phyloP scores from a whole-genome alignment of 2,113 vertebrate species.

The Solea senegalensis region DNA sequence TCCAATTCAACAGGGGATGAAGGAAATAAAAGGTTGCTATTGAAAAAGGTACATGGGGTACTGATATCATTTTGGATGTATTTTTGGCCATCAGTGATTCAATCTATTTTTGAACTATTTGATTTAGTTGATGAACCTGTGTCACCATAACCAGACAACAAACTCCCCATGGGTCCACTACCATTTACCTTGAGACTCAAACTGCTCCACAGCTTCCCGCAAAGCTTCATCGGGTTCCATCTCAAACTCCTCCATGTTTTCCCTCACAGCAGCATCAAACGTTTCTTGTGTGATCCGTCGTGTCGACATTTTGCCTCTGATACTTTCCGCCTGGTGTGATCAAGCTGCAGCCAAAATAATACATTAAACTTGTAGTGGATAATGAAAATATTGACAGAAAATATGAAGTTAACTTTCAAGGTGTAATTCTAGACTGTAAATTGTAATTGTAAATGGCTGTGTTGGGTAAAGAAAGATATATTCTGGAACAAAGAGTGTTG shows the following conservation, averaged over 20 bases:
- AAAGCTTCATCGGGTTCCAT: slow-evolving; percentile 90
- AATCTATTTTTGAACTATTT: too few species aligned
- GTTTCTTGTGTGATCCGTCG: slow-evolving; percentile 92
- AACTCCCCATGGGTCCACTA: neutral
- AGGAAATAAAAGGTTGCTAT: neutral
- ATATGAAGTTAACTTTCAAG: too few species aligned
- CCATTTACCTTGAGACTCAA: slow-evolving; percentile 90
- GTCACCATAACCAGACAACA: too few species aligned
- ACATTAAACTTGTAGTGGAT: too few species aligned
- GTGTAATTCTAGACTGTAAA: too few species aligned
- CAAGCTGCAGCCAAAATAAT: neutral
- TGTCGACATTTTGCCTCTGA: slow-evolving; percentile 80
- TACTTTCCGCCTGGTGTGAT: neutral
- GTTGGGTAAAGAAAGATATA: too few species aligned
- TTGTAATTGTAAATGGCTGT: too few species aligned
- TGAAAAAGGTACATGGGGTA: too few species aligned
- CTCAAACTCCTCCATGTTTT: slow-evolving; percentile 92
- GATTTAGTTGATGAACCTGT: too few species aligned
- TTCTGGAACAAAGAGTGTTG: too few species aligned
- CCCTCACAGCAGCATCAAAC: slow-evolving; percentile 89
- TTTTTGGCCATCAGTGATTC: neutral
- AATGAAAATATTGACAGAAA: too few species aligned
- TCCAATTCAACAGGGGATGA: neutral
- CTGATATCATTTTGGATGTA: neutral
- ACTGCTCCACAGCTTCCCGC: slow-evolving; percentile 90